These are phyloP conservation scores for Cheilosia scutellata DNA, from an alignment of 2,888 invertebrate genomes.

Conservation along the genomic window DNA sequence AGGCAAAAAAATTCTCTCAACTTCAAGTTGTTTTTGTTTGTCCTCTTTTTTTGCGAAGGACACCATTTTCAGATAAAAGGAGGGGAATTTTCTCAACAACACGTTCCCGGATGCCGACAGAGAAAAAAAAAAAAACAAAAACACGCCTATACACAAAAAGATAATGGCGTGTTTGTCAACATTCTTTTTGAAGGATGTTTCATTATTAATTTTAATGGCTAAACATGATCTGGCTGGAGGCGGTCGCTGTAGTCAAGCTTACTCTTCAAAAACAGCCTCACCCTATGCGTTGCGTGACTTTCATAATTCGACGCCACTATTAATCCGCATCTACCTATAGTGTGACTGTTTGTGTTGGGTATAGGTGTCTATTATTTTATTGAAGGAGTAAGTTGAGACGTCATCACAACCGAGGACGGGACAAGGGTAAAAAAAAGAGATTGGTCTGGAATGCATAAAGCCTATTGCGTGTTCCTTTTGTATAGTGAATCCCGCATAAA, in stretches of 20 bases:
- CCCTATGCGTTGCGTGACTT: background rate
- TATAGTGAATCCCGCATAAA: background rate
- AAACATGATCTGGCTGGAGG: background rate
- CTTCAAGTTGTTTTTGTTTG: background rate
- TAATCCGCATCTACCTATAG: conserved; percentile 1
- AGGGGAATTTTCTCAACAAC: background rate
- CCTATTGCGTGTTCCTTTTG: background rate
- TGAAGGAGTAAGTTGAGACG: background rate
- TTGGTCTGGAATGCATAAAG: background rate
- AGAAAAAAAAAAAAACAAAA: background rate
- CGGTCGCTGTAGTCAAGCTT: background rate
- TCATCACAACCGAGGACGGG: background rate
- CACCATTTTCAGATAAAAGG: background rate
- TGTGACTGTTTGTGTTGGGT: background rate
- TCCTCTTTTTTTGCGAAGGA: background rate
- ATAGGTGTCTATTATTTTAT: background rate
- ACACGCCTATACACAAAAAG: background rate
- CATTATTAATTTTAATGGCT: background rate
- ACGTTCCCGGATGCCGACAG: background rate
- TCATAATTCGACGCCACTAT: background rate
- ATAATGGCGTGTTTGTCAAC: background rate
- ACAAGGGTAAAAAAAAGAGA: background rate
- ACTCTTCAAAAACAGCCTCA: background rate
- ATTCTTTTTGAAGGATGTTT: background rate
- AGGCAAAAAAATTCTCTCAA: background rate